Percentiles rank a stretch among this genome's conserved stretches.
These are phyloP conservation scores for Clarias fuscus DNA, from an alignment of 2,797 vertebrate genomes.

Conservation along the genomic window DNA sequence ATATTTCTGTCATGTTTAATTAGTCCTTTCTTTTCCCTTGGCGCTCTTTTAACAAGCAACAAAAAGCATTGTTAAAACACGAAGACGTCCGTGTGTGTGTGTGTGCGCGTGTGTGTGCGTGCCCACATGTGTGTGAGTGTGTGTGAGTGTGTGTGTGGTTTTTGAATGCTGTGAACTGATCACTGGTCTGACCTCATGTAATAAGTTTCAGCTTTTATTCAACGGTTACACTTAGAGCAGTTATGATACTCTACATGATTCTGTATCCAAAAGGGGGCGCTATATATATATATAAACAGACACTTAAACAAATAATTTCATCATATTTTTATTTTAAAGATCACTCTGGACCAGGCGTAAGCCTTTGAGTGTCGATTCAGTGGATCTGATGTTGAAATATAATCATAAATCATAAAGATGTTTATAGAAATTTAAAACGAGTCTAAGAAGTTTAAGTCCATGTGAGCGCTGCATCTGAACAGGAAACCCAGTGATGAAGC, in stretches of 20 bases:
- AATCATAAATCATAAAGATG: conserved; percentile 44
- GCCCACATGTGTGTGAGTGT: too few species aligned
- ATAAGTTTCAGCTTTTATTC: not conserved
- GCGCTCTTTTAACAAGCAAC: not conserved
- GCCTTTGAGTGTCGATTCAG: not conserved
- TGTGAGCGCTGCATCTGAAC: not conserved
- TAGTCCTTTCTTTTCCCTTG: not conserved
- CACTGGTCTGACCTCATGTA: not conserved
- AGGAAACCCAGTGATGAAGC: not conserved
- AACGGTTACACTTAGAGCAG: not conserved
- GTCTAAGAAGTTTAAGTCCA: too few species aligned
- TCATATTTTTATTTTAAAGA: conserved; percentile 62
- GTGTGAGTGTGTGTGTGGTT: not conserved
- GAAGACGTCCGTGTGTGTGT: too few species aligned
- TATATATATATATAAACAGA: not conserved
- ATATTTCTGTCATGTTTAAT: not conserved
- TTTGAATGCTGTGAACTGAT: not conserved
- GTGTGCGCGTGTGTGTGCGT: too few species aligned
- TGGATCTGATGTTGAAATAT: conserved; percentile 1
- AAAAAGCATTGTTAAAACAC: not conserved
- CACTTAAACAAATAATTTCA: conserved; percentile 54
- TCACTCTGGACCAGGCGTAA: conserved; percentile 48
- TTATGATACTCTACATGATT: too few species aligned
- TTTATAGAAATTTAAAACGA: conserved; percentile 30
- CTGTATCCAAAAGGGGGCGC: not conserved